phyloP scores from a whole-genome alignment of 2,797 vertebrate genomes.

The Acrocephalus scirpaceus region DNA sequence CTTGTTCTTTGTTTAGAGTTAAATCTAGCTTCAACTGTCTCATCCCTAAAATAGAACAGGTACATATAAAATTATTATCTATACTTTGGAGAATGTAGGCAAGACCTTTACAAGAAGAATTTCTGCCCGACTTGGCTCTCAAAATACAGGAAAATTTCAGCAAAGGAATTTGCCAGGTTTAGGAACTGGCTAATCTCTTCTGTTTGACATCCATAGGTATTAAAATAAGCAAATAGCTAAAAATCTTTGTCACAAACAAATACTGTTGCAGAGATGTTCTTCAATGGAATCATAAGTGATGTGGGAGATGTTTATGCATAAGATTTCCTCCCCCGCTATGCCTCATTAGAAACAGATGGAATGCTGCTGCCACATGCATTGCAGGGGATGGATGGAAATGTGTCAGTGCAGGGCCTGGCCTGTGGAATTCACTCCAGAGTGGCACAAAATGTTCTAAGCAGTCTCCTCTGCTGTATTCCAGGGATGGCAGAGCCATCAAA shows the following conservation, averaged over 20 bases:
- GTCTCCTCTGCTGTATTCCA: background rate
- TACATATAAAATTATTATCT: background rate
- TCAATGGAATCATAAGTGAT: background rate
- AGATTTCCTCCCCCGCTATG: slow-evolving; percentile 11
- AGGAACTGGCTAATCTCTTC: background rate
- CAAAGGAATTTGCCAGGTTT: background rate
- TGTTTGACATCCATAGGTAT: background rate
- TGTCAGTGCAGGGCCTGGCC: background rate
- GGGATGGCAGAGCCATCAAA: background rate
- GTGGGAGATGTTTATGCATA: background rate
- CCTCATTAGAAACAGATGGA: slow-evolving; percentile 49
- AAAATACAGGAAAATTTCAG: background rate
- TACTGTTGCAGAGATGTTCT: background rate
- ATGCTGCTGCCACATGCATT: background rate
- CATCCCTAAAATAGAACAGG: background rate
- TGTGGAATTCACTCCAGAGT: background rate
- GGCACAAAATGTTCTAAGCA: background rate
- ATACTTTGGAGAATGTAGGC: background rate
- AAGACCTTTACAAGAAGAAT: background rate
- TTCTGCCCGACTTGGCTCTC: background rate
- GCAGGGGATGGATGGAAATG: slow-evolving; percentile 19
- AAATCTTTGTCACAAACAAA: background rate
- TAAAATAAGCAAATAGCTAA: background rate
- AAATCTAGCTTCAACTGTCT: background rate
- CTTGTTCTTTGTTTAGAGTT: background rate